These are phyloP conservation scores for Saccopteryx leptura DNA, from an alignment of 2,113 vertebrate species.

Conservation along the genomic window DNA sequence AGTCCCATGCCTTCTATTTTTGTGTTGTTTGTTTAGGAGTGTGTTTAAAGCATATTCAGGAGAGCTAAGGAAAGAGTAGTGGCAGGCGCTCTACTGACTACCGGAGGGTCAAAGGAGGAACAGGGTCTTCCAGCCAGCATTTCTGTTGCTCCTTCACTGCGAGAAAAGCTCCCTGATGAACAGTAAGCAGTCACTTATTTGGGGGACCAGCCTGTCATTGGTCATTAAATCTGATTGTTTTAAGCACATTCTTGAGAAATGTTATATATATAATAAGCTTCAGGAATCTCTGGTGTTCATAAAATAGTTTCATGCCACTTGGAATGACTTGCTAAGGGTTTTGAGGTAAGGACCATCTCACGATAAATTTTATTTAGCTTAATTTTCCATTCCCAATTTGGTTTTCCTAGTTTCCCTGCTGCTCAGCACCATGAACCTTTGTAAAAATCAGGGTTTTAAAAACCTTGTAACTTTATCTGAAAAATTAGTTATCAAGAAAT, in stretches of 20 bases:
- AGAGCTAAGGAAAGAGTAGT: background rate
- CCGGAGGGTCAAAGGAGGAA: background rate
- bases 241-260: slow-evolving; percentile 23
- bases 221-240: background rate
- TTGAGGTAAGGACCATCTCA: background rate
- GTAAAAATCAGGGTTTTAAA: slow-evolving; percentile 39
- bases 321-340: slow-evolving; percentile 12
- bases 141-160: background rate
- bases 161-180: background rate
- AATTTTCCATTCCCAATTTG: background rate
- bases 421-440: background rate
- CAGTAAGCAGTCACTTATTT: background rate
- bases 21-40: background rate
- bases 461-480: slow-evolving; percentile 15
- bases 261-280: background rate
- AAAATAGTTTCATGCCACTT: background rate
- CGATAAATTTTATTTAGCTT: background rate
- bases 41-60: slow-evolving; percentile 13
- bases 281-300: background rate
- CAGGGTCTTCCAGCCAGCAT: background rate
- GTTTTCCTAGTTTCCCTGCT: background rate
- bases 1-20: background rate
- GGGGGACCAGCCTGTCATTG: background rate
- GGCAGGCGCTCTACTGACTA: background rate
- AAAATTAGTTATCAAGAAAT: slow-evolving; percentile 38